Conservation (phyloP, 1,140 invertebrate species). For the Doryteuthis pealeii region DNA sequence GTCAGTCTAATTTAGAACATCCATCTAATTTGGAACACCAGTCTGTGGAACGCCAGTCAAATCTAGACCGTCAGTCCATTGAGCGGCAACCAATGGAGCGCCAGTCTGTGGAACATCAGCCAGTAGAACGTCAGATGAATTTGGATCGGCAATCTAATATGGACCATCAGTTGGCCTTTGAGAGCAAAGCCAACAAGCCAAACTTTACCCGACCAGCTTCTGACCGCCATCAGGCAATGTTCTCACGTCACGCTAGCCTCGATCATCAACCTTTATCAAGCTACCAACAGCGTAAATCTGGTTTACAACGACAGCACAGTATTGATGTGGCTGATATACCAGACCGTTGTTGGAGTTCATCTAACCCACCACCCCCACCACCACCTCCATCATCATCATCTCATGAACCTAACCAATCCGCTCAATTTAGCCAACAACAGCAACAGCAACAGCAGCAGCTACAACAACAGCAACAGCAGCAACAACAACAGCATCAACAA, state of each 20-base stretch:
- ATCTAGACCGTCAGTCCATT: neutral
- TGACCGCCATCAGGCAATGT: neutral
- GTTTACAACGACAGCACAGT: neutral
- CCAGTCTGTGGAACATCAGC: neutral
- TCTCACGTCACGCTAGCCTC: slow-evolving; percentile 7
- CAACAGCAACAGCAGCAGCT: neutral
- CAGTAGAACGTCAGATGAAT: neutral
- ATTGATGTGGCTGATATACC: slow-evolving; percentile 7
- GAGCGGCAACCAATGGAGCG: neutral
- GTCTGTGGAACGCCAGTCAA: neutral
- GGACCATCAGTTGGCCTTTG: neutral
- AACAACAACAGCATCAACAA: neutral
- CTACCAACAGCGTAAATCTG: slow-evolving; percentile 2
- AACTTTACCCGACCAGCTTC: neutral
- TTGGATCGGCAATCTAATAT: neutral
- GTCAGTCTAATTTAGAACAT: neutral
- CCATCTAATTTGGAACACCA: neutral
- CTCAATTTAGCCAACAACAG: neutral
- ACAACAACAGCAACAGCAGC: neutral
- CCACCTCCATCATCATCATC: no score
- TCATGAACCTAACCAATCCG: neutral
- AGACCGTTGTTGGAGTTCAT: neutral
- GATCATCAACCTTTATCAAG: neutral
- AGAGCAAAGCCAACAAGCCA: neutral
- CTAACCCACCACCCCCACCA: no score